Evolutionary conservation across 2,113 vertebrate species (phyloP), one percentile per base, ranked within the genome.

Genomic region (Erythrocercus mccallii): DNA sequence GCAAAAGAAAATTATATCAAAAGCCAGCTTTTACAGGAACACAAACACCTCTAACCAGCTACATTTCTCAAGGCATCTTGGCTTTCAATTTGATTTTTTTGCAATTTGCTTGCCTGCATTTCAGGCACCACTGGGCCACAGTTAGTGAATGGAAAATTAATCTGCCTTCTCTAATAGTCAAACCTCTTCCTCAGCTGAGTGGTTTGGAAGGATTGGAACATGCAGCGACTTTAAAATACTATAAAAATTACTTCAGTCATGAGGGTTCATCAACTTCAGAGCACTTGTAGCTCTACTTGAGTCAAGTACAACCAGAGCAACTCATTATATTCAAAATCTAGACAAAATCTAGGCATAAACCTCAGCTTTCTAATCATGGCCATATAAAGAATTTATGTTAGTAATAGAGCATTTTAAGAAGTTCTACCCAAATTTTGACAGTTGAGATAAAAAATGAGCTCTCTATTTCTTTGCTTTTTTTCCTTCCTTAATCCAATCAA

Each of bases 81-180:
- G 53, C 15, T 82, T 95, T 90, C 85, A 70, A 82, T 50, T 73
- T 4, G 11, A 69, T 81, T 65, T 85, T 84, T 87, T 50, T 82
- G 37, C 33, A 38, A 80, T 38, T 89, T 91, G 16, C 72, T 91
- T 91, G 50, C 66, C 48, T 80, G 45, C 5, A 50, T 69, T 91
- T 90, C 74, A 72, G 74, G 42, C 70, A 47, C 69, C 90, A 73
- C 54, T 88, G 45, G 24, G 25, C 51, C 73, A 64, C 27, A 92
- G n/a, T 21, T 76, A 80, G 50, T 65, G 62, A 95, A 88, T 11
- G 47, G 70, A 82, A 97, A 95, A 95, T 77, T 82, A 91, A 95
- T 38, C 70, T 60, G 11, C 66, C 54, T 95, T 85, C 65, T 85
- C 40, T 90, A 92, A 91, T 71, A 79, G 48, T 44, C 53, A 56